Evolutionary conservation across 2,797 vertebrate species (phyloP).

Genomic region (Heteromormyrus szaboi): DNA sequence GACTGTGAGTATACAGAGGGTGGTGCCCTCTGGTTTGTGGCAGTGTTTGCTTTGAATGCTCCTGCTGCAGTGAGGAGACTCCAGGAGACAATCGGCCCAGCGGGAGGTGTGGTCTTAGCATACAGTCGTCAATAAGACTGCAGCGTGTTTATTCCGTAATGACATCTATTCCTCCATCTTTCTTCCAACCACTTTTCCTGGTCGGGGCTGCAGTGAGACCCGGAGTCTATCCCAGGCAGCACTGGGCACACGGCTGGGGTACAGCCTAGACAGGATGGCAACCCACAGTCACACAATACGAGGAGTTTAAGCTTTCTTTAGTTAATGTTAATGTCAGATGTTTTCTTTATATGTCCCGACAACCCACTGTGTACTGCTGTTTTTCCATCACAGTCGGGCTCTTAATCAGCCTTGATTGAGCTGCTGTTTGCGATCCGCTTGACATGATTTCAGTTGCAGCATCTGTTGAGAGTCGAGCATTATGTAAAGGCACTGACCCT

Average conservation of each 20-base stretch:
- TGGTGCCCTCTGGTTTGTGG: background rate
- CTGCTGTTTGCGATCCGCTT: background rate
- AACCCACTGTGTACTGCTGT: background rate
- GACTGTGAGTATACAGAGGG: constrained; percentile 62
- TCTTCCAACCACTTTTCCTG: background rate
- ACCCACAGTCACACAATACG: background rate
- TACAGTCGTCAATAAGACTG: background rate
- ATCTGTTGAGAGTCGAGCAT: background rate
- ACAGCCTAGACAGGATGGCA: background rate
- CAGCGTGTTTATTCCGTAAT: background rate
- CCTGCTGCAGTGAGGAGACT: background rate
- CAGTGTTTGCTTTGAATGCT: background rate
- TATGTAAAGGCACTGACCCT: background rate
- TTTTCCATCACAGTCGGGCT: background rate
- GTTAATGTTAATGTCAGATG: background rate
- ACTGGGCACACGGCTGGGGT: background rate
- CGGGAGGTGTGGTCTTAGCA: background rate
- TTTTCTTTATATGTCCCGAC: background rate
- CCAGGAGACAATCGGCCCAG: background rate
- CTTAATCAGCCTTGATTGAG: background rate
- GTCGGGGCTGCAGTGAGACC: background rate
- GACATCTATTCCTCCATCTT: background rate
- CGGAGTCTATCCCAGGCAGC: background rate
- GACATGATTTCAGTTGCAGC: background rate
- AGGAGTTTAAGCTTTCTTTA: background rate